A percentile compares a stretch with the other conserved stretches of the same genome.
These are phyloP conservation scores for Oreamnos americanus DNA, from an alignment of 2,113 vertebrate species.

Conservation along the genomic window DNA sequence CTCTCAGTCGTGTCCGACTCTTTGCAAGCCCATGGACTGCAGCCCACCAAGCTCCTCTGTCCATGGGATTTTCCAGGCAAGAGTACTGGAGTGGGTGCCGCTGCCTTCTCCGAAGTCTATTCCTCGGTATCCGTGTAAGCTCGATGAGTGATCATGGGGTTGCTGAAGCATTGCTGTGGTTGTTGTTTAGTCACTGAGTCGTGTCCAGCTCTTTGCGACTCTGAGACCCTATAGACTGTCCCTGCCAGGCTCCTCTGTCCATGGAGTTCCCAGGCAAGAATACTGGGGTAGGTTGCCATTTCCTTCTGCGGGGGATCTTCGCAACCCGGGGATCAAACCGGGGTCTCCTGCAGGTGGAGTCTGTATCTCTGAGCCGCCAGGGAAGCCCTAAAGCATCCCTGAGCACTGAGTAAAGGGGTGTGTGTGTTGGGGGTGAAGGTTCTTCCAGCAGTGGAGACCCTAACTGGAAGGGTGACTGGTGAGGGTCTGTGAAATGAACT, in stretches of 20 bases:
- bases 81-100: no score
- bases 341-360: not conserved
- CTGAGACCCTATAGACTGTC: not conserved
- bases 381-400: not conserved
- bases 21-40: not conserved
- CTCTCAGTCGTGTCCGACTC: not conserved
- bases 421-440: not conserved
- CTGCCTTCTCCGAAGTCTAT: not conserved
- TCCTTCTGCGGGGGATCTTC: not conserved
- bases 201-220: not conserved
- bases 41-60: not conserved
- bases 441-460: not conserved
- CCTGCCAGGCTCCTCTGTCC: not conserved
- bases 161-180: not conserved
- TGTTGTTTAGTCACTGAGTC: not conserved
- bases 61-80: no score
- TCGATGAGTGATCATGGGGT: not conserved
- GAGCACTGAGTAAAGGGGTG: not conserved
- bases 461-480: not conserved
- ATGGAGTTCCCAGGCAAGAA: not conserved
- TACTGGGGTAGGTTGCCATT: not conserved
- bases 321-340: fast-evolving
- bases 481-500: not conserved
- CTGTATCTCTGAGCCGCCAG: not conserved
- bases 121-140: not conserved